Conservation (phyloP, 2,797 vertebrate species). For the Anisognathus igniventris region DNA sequence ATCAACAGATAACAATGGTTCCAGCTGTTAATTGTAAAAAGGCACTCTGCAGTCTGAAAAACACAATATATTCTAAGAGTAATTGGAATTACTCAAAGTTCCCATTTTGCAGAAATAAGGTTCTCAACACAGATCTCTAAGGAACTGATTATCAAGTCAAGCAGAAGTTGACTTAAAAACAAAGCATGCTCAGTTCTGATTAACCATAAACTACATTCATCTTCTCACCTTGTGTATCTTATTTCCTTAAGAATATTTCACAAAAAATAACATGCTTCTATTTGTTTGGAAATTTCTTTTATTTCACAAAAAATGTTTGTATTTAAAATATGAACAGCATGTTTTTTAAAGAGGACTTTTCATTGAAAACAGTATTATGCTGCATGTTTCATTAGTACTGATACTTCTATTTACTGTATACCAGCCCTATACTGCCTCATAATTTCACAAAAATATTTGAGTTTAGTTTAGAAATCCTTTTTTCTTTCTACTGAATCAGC, state of each 20-base stretch:
- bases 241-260: neutral
- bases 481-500: neutral
- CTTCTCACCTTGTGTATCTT: neutral
- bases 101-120: neutral
- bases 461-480: neutral
- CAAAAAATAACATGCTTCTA: neutral
- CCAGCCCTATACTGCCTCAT: neutral
- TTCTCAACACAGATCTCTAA: neutral
- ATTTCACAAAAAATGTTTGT: neutral
- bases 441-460: neutral
- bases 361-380: neutral
- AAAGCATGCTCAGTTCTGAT: neutral
- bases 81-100: neutral
- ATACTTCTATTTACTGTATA: neutral
- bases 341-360: neutral
- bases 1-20: neutral
- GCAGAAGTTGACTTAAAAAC: neutral
- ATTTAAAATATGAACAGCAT: neutral
- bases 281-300: neutral
- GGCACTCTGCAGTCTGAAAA: neutral
- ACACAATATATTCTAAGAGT: neutral
- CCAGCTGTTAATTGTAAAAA: neutral
- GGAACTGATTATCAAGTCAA: neutral
- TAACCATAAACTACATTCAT: neutral
- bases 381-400: neutral